A percentile compares a stretch with the other conserved stretches of the same genome.
Conservation (phyloP, 1,140 invertebrate genomes). For the Caligus rogercresseyi region DNA sequence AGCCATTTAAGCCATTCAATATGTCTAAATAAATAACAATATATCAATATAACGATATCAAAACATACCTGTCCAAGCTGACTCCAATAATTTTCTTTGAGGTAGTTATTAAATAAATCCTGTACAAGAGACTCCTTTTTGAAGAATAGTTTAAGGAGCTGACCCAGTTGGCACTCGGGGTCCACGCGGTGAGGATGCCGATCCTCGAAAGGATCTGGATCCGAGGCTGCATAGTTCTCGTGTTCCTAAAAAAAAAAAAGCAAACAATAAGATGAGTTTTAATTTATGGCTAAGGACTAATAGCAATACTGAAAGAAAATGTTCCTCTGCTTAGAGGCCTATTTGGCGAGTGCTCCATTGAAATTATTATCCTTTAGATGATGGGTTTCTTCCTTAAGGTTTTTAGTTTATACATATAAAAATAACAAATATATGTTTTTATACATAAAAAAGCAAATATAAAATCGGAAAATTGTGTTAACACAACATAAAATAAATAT, state of each 20-base stretch:
- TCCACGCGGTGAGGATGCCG: constrained; percentile 80
- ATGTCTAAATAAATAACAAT: neutral
- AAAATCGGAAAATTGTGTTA: too few species aligned
- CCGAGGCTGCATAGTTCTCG: constrained; percentile 80
- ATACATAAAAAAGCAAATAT: too few species aligned
- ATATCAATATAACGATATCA: too few species aligned
- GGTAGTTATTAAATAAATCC: constrained; percentile 37
- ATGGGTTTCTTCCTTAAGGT: too few species aligned
- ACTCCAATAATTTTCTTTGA: constrained; percentile 23
- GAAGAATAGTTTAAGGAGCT: constrained; percentile 76
- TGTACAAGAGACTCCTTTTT: constrained; percentile 89
- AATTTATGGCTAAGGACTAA: neutral
- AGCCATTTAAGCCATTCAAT: too few species aligned
- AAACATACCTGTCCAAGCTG: constrained; percentile 30
- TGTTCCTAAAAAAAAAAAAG: constrained; percentile 33
- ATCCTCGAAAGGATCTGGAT: constrained; percentile 94
- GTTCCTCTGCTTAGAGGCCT: too few species aligned
- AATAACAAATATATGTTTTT: too few species aligned
- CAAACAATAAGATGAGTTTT: constrained; percentile 25
- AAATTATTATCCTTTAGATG: too few species aligned
- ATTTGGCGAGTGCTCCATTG: too few species aligned
- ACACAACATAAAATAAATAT: too few species aligned
- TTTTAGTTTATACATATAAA: too few species aligned
- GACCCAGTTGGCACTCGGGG: constrained; percentile 72
- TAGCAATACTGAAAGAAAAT: neutral